These are phyloP conservation scores for Spatulosminthurus flaviceps DNA, from an alignment of 2,888 invertebrate species.

Conservation along the genomic window DNA sequence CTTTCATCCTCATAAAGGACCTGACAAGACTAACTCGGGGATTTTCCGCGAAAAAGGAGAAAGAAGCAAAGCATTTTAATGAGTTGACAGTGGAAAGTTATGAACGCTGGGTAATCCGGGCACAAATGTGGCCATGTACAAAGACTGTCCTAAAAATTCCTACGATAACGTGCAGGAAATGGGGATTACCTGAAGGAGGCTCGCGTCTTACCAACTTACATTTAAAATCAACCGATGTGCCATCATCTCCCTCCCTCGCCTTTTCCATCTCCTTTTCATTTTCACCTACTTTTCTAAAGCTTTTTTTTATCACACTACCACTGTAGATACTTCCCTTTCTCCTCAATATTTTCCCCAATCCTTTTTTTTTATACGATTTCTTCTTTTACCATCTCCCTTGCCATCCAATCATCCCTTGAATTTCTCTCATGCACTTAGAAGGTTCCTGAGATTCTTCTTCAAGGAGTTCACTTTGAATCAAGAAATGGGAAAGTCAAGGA, in stretches of 20 bases:
- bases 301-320: background rate
- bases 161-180: too few species aligned
- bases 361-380: too few species aligned
- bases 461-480: too few species aligned
- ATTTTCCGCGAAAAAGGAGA: background rate
- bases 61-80: constrained; percentile 12
- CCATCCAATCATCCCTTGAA: too few species aligned
- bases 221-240: background rate
- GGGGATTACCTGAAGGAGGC: too few species aligned
- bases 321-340: too few species aligned
- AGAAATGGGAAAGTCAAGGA: too few species aligned
- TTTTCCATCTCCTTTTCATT: constrained; percentile 29
- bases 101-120: constrained; percentile 3
- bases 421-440: too few species aligned
- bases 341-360: too few species aligned
- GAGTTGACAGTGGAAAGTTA: constrained; percentile 9
- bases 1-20: constrained; percentile 1
- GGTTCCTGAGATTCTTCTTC: too few species aligned
- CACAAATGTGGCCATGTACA: background rate
- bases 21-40: background rate
- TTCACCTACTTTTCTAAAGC: background rate
- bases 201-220: background rate
- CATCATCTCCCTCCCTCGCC: constrained; percentile 34
- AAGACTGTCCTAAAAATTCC: too few species aligned
- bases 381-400: too few species aligned